Evolutionary conservation across 2,797 vertebrate species (phyloP), one percentile per base, ranked within the genome.

Genomic region (Phrynocephalus forsythii): DNA sequence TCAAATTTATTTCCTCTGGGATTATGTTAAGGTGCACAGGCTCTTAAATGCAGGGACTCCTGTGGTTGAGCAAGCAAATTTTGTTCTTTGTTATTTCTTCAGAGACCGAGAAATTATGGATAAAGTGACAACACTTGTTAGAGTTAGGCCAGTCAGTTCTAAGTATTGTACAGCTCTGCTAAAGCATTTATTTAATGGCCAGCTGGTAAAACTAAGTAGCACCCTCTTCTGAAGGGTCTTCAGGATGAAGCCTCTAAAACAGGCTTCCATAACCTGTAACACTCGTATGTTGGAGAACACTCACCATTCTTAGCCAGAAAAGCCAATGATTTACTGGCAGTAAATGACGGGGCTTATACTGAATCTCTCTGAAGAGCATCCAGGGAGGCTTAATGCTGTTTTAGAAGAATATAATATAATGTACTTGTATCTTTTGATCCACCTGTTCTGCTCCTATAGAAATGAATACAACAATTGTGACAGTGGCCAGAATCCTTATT

Each of bases 21-120:
- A 81, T 63, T 11, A 48, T n/a, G 73, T 80, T 72, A 72, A 28
- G 56, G 60, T 72, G 38, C 44, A 26, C 16, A 71, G 79, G 24
- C 11, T 18, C 16, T 7, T 72, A 0, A 60, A 6, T 30, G 26
- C 15, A 38, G 38, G 18, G 56, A 28, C 20, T 26, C 24, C 6
- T 44, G 18, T 73, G 26, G 26, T 26, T 84, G 38, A 76, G 6
- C 44, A 20, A 80, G 24, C 67, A 10, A 79, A 56, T 22, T 44
- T 71, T 63, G 30, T 22, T 38, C 22, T 60, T 22, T 80, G 30
- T 73, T 83, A 84, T 84, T 76, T 84, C 52, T 76, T 63, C 22
- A 38, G 69, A 26, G n/a, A 83, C 5, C 56, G 18, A 63, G 15
- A 68, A 33, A 44, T 68, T 68, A 73, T 30, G 73, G 56, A 76